Percentiles rank a stretch among this genome's conserved stretches.
Evolutionary conservation across 1,140 invertebrate genomes (phyloP).

Genomic region (Drosophila prosaltans): DNA sequence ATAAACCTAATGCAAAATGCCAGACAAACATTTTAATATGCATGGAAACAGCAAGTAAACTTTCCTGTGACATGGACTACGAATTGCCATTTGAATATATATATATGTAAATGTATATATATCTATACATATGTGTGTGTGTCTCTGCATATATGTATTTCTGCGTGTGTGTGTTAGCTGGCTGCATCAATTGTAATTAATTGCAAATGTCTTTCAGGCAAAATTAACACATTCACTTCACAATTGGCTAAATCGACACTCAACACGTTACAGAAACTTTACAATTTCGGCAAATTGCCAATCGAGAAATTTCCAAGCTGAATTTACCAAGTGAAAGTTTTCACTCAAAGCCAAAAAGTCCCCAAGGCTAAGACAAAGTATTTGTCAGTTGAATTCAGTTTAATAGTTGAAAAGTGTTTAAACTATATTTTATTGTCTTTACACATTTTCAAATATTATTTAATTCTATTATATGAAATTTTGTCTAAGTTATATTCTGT

Average conservation of each 20-base stretch:
- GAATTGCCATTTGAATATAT: background rate
- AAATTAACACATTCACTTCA: conserved; percentile 61
- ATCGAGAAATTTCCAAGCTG: conserved; percentile 2
- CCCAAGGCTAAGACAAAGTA: background rate
- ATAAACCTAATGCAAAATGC: conserved; percentile 62
- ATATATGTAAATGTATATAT: background rate
- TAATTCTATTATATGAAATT: no score
- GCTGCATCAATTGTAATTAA: conserved; percentile 60
- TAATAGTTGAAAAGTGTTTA: background rate
- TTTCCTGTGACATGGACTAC: conserved; percentile 19
- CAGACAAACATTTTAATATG: conserved; percentile 61
- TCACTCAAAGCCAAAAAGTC: background rate
- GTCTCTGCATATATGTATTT: background rate
- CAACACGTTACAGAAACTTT: conserved; percentile 8
- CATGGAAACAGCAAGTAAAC: conserved; percentile 42
- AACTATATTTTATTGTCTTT: background rate
- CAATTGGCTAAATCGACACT: conserved; percentile 40
- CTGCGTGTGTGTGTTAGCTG: background rate
- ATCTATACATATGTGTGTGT: conserved; percentile 9
- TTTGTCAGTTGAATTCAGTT: background rate
- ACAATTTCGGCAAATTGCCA: conserved; percentile 10
- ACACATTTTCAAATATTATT: no score
- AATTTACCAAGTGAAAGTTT: conserved; percentile 12
- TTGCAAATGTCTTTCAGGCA: conserved; percentile 60
- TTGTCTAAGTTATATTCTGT: no score